Evolutionary conservation across 2,113 vertebrate species (phyloP).

Genomic region (Eubucco bourcierii): DNA sequence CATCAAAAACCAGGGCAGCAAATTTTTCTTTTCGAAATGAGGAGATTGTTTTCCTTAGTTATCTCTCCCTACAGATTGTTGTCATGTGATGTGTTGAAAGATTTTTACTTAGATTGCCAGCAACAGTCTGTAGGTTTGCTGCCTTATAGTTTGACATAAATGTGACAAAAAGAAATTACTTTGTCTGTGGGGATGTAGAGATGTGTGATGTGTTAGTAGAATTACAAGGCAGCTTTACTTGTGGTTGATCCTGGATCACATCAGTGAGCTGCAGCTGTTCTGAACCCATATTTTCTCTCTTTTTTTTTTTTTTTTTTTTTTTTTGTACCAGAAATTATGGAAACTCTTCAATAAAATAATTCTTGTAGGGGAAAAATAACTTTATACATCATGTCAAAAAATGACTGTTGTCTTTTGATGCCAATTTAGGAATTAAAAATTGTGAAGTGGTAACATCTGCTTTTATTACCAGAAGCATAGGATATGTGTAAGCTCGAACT

Average conservation of each 20-base stretch:
- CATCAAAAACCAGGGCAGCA: constrained; percentile 65
- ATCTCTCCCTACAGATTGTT: constrained; percentile 68
- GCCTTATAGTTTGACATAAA: constrained; percentile 59
- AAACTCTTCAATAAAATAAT: constrained; percentile 42
- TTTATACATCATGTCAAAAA: constrained; percentile 43
- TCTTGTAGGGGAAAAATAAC: constrained; percentile 19
- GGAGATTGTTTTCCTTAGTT: constrained; percentile 56
- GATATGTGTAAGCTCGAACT: not conserved
- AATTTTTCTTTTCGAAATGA: constrained; percentile 62
- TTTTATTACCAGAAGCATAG: not conserved
- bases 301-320: constrained; percentile 42
- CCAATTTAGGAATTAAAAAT: constrained; percentile 21
- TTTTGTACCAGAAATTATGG: constrained; percentile 30
- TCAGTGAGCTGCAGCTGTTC: constrained; percentile 35
- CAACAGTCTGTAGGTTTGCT: constrained; percentile 51
- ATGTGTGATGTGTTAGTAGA: constrained; percentile 43
- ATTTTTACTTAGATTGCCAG: constrained; percentile 51
- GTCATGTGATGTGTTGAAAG: constrained; percentile 71
- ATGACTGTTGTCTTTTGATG: constrained; percentile 36
- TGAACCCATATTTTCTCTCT: not conserved
- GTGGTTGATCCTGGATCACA: constrained; percentile 35
- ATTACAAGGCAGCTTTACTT: constrained; percentile 59
- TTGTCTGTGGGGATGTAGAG: constrained; percentile 48
- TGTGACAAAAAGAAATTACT: constrained; percentile 52
- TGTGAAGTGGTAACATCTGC: constrained; percentile 19